phyloP scores from a whole-genome alignment of 1,140 invertebrate species.

The Galleria mellonella region DNA sequence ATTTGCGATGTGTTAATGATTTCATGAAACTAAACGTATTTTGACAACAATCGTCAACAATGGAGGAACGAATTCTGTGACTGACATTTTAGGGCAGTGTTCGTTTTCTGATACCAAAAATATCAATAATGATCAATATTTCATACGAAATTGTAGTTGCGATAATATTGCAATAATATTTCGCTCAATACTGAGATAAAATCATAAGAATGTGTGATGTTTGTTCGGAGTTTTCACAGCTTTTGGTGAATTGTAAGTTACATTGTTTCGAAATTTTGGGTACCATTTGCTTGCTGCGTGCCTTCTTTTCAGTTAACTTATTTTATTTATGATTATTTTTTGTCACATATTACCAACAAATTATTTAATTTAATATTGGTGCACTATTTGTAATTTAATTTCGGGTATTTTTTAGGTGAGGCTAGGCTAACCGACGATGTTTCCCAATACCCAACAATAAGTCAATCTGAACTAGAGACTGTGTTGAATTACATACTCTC shows the following conservation, averaged over 20 bases:
- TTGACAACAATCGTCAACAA: constrained; percentile 73
- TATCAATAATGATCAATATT: constrained; percentile 71
- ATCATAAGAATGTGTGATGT: constrained; percentile 83
- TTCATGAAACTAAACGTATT: constrained; percentile 51
- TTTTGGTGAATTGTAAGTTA: constrained; percentile 84
- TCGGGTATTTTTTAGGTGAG: constrained; percentile 71
- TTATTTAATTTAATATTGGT: background rate
- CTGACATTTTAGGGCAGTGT: constrained; percentile 58
- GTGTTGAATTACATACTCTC: constrained; percentile 80
- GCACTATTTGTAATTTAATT: background rate
- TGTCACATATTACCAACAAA: background rate
- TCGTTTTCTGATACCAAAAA: constrained; percentile 68
- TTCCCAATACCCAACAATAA: constrained; percentile 76
- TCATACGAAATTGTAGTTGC: constrained; percentile 42
- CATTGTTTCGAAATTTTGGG: constrained; percentile 65
- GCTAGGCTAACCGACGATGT: constrained; percentile 76
- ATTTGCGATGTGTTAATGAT: too few species aligned
- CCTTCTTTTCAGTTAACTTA: constrained; percentile 15
- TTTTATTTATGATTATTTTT: constrained; percentile 17
- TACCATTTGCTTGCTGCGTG: constrained; percentile 26
- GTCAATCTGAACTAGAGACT: constrained; percentile 79
- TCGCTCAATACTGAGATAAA: constrained; percentile 49
- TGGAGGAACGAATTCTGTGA: constrained; percentile 67
- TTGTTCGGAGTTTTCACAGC: constrained; percentile 85
- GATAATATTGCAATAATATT: constrained; percentile 67